Evolutionary conservation across 2,797 vertebrate genomes (phyloP).

Genomic region (Megalops cyprinoides): DNA sequence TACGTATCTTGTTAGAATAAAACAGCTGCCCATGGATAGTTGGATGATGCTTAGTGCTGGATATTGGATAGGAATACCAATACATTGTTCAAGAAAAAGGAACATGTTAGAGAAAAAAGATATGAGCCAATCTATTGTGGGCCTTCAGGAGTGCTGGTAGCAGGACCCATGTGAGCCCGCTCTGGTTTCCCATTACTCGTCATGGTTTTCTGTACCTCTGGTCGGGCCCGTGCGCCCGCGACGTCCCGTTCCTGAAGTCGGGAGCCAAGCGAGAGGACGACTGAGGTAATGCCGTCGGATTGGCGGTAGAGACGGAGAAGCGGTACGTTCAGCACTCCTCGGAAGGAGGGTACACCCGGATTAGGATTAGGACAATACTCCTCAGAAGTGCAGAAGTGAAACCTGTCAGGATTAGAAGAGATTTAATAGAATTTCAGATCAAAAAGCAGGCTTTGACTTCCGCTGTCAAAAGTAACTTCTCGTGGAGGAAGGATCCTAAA

Average conservation of each 20-base stretch:
- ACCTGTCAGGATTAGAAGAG: slow-evolving; percentile 41
- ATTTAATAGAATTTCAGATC: slow-evolving; percentile 46
- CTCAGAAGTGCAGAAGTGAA: slow-evolving; percentile 34
- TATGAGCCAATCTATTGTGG: too few relatives aligned
- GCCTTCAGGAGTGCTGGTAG: too few relatives aligned
- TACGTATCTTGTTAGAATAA: too few relatives aligned
- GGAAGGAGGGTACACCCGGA: slow-evolving; percentile 27
- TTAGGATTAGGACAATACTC: slow-evolving; percentile 39
- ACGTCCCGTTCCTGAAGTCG: neutral
- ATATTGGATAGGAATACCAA: too few relatives aligned
- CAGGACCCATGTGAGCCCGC: too few relatives aligned
- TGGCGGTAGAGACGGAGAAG: neutral
- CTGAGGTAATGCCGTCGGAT: slow-evolving; percentile 1
- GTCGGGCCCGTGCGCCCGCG: neutral
- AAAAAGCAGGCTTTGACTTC: slow-evolving; percentile 27
- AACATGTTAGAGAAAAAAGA: too few relatives aligned
- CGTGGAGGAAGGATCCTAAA: slow-evolving; percentile 17
- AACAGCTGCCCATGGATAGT: too few relatives aligned
- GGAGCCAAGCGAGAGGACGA: neutral
- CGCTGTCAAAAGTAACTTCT: slow-evolving; percentile 25
- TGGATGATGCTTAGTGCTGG: too few relatives aligned
- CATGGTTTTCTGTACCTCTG: too few relatives aligned
- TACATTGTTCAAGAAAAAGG: too few relatives aligned
- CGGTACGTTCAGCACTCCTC: slow-evolving; percentile 16
- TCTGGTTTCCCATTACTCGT: too few relatives aligned